These are phyloP conservation scores for Brachionus asplanchnoidis DNA, from an alignment of 1,140 invertebrate genomes.

Conservation along the genomic window DNA sequence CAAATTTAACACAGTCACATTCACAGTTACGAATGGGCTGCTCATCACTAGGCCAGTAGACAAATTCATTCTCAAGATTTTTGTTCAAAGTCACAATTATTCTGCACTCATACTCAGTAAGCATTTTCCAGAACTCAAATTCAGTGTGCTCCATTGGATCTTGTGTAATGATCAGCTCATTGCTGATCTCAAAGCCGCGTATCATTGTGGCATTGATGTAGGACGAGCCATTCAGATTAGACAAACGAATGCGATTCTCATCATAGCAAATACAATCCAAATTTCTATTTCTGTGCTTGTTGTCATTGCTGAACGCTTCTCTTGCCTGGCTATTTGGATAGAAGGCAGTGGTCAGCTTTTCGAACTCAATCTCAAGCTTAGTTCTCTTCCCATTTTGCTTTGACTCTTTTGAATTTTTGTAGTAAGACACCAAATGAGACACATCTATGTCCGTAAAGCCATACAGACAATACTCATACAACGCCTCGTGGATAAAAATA, in stretches of 20 bases:
- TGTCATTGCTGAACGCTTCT: slow-evolving; percentile 32
- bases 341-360: background rate
- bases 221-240: background rate
- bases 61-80: slow-evolving; percentile 56
- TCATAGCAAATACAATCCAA: slow-evolving; percentile 29
- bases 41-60: slow-evolving; percentile 43
- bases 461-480: slow-evolving; percentile 40
- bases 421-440: background rate
- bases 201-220: slow-evolving; percentile 41
- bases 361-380: background rate
- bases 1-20: slow-evolving; percentile 21
- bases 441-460: slow-evolving; percentile 17
- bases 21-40: slow-evolving; percentile 2
- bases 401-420: background rate
- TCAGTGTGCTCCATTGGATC: slow-evolving; percentile 19
- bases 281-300: slow-evolving; percentile 28
- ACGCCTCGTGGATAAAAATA: slow-evolving; percentile 26
- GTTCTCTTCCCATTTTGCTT: background rate
- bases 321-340: slow-evolving; percentile 8
- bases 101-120: slow-evolving; percentile 11
- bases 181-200: background rate
- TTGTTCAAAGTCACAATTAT: slow-evolving; percentile 21
- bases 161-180: slow-evolving; percentile 35
- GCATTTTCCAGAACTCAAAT: slow-evolving; percentile 40
- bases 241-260: slow-evolving; percentile 29